A percentile compares a stretch with the other conserved stretches of the same genome.
These are phyloP conservation scores for Flexamia atlantica DNA, from an alignment of 2,888 invertebrate genomes.

Conservation along the genomic window DNA sequence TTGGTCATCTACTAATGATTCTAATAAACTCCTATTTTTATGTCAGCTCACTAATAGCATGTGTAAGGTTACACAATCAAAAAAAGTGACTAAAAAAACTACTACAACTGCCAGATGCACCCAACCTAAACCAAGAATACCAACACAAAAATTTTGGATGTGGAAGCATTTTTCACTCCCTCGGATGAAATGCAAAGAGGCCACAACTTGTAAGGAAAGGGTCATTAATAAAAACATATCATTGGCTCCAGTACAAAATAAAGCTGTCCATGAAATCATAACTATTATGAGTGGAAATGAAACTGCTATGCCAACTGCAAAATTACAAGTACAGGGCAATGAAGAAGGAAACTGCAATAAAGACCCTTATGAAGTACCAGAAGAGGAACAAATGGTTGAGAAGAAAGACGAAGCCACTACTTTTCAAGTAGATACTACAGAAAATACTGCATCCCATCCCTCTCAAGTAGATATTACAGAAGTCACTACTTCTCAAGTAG, in stretches of 20 bases:
- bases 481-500: too few relatives aligned
- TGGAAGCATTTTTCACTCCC: background rate
- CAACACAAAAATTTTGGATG: background rate
- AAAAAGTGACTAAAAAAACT: background rate
- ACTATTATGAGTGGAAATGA: background rate
- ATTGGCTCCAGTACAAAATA: too few relatives aligned
- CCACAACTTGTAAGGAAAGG: too few relatives aligned
- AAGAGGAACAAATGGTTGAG: too few relatives aligned
- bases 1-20: background rate
- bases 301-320: background rate
- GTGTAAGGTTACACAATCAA: background rate
- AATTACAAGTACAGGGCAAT: background rate
- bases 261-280: too few relatives aligned
- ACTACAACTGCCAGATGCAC: background rate
- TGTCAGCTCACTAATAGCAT: background rate
- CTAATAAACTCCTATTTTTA: background rate
- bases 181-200: background rate
- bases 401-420: too few relatives aligned
- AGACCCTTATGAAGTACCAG: too few relatives aligned
- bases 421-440: too few relatives aligned
- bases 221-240: too few relatives aligned
- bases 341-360: too few relatives aligned
- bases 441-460: too few relatives aligned
- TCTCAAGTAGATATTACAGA: too few relatives aligned
- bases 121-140: background rate